Conservation (phyloP, 2,888 invertebrate species). For the Uropetala carovei region DNA sequence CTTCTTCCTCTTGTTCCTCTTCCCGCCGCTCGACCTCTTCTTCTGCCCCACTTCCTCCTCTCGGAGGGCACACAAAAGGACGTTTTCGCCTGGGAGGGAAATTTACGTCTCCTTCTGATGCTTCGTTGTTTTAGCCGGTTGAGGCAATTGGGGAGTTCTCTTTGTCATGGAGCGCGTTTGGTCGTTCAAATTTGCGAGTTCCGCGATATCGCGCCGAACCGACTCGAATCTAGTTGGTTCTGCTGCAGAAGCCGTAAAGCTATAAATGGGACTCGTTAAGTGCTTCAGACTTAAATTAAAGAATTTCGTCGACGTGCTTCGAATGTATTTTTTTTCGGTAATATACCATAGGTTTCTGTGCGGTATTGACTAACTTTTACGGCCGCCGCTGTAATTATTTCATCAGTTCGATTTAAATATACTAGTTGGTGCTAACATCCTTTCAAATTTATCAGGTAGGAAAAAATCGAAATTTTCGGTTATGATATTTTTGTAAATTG, state of each 20-base stretch:
- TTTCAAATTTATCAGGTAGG: too few relatives aligned
- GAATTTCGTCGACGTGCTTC: too few relatives aligned
- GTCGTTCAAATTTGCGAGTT: neutral
- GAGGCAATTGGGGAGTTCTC: neutral
- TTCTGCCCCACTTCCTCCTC: conserved; percentile 22
- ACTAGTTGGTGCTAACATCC: too few relatives aligned
- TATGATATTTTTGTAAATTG: too few relatives aligned
- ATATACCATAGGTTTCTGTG: too few relatives aligned
- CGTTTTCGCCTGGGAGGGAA: neutral
- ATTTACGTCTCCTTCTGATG: neutral
- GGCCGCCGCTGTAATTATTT: too few relatives aligned
- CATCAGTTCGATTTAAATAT: too few relatives aligned
- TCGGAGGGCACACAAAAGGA: neutral
- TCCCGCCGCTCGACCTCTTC: neutral
- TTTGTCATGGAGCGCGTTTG: neutral
- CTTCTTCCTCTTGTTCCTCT: conserved; percentile 3
- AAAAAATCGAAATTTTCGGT: too few relatives aligned
- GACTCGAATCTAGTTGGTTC: neutral
- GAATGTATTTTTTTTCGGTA: too few relatives aligned
- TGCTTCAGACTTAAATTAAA: neutral
- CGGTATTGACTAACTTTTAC: too few relatives aligned
- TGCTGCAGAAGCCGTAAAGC: neutral
- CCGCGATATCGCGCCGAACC: neutral
- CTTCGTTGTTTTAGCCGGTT: conserved; percentile 17
- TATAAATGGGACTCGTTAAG: neutral